A percentile compares a stretch with the other conserved stretches of the same genome.
Conservation (phyloP, 2,113 vertebrate species). For the Poeciliopsis prolifica region DNA sequence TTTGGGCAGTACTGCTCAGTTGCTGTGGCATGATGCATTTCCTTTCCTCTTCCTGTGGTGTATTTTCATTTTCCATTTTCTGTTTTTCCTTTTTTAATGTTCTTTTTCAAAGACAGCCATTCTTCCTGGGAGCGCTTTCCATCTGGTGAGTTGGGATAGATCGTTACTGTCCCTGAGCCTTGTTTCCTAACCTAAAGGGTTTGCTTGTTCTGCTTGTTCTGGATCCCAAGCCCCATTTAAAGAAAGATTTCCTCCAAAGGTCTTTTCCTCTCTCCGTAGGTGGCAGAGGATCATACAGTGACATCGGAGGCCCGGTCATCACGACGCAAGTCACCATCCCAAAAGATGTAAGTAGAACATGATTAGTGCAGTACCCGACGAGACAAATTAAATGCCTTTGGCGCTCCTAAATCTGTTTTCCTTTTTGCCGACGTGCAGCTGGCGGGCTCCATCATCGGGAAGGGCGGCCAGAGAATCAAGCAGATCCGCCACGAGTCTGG, state of each 20-base stretch:
- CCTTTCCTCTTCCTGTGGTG: slow-evolving; percentile 30
- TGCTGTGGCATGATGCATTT: slow-evolving; percentile 15
- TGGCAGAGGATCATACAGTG: slow-evolving; percentile 92
- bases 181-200: slow-evolving; percentile 19
- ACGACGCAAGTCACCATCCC: slow-evolving; percentile 99
- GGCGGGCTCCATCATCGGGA: slow-evolving; percentile 98
- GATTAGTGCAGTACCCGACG: background rate
- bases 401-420: background rate
- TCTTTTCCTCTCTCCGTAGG: slow-evolving; percentile 61
- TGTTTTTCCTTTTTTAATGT: slow-evolving; percentile 46
- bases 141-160: slow-evolving; percentile 71
- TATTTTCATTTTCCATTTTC: slow-evolving; percentile 39
- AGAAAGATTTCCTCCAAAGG: background rate
- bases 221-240: background rate
- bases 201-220: slow-evolving; percentile 20
- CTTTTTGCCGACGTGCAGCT: slow-evolving; percentile 75
- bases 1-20: slow-evolving; percentile 13
- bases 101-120: slow-evolving; percentile 75
- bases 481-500: slow-evolving; percentile 97
- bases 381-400: background rate
- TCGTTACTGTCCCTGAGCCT: slow-evolving; percentile 12
- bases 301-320: slow-evolving; percentile 96
- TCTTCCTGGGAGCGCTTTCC: slow-evolving; percentile 80
- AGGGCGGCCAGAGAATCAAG: slow-evolving; percentile 96
- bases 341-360: slow-evolving; percentile 89